phyloP scores from a whole-genome alignment of 2,113 vertebrate species.

The Leucopsar rothschildi region DNA sequence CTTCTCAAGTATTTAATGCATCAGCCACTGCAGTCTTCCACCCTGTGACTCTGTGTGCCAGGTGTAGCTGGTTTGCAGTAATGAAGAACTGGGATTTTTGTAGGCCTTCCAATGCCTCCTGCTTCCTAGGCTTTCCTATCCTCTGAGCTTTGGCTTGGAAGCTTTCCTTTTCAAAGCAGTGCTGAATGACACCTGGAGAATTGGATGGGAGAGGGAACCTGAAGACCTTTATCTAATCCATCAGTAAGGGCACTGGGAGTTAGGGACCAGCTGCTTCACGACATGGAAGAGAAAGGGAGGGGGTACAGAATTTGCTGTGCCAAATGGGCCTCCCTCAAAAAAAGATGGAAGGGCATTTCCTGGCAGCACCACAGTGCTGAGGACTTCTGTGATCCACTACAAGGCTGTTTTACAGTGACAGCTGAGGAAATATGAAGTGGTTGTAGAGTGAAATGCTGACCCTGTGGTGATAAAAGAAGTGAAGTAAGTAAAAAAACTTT shows the following conservation, averaged over 20 bases:
- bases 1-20: background rate
- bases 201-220: background rate
- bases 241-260: background rate
- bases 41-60: background rate
- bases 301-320: background rate
- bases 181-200: background rate
- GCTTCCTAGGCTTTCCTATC: background rate
- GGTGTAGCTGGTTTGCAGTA: background rate
- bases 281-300: background rate
- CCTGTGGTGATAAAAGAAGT: background rate
- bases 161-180: background rate
- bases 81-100: background rate
- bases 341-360: background rate
- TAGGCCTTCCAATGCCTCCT: background rate
- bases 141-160: background rate
- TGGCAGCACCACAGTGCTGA: background rate
- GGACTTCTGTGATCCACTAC: background rate
- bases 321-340: background rate
- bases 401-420: background rate
- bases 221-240: background rate
- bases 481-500: background rate
- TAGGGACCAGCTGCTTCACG: background rate
- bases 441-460: background rate
- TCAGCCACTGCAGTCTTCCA: background rate
- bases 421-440: background rate